These are phyloP conservation scores for Megaustenia siamemsis DNA, from an alignment of 2,888 invertebrate species.

Conservation along the genomic window DNA sequence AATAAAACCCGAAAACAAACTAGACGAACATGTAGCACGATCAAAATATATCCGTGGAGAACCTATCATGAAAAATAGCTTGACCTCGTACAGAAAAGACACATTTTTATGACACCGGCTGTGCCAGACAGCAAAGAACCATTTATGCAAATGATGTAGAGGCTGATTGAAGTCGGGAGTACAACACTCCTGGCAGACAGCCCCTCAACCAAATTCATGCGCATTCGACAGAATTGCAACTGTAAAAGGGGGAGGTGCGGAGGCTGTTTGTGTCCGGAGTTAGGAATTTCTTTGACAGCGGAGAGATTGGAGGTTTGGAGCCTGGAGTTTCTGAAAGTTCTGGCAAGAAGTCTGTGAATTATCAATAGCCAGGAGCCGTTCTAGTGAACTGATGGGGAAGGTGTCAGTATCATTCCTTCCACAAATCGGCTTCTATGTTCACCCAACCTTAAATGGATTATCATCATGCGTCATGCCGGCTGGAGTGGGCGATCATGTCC, in stretches of 20 bases:
- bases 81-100: neutral
- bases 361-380: no score
- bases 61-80: neutral
- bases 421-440: no score
- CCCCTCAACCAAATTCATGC: neutral
- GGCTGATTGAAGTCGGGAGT: neutral
- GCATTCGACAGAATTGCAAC: neutral
- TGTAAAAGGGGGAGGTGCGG: neutral
- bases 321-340: neutral
- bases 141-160: constrained; percentile 13
- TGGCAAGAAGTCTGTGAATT: neutral
- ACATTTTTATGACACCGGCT: constrained; percentile 12
- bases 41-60: neutral
- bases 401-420: no score
- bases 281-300: neutral
- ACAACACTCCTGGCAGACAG: neutral
- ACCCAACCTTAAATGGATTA: no score
- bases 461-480: no score
- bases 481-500: no score
- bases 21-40: neutral
- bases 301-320: neutral
- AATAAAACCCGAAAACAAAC: neutral
- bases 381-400: no score
- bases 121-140: constrained; percentile 16
- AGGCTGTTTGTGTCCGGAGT: neutral